Evolutionary conservation across 1,140 invertebrate genomes (phyloP).

Genomic region (Agrypnia vestita): DNA sequence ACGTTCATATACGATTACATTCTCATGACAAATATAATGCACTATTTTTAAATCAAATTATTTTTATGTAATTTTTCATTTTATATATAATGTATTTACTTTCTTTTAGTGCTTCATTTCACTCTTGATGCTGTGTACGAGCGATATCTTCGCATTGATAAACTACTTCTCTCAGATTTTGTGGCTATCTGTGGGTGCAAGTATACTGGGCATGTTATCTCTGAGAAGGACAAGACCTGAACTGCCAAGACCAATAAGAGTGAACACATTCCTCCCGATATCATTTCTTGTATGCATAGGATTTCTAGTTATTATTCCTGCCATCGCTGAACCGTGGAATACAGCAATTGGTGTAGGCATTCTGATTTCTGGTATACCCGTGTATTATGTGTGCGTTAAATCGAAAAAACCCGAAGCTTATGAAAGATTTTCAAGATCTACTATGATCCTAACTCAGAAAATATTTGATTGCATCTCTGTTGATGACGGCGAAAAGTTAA

Average conservation of each 20-base stretch:
- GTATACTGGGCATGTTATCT: constrained; percentile 86
- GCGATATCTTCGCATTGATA: constrained; percentile 82
- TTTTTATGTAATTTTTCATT: no score
- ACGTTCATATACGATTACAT: no score
- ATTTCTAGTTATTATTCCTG: constrained; percentile 88
- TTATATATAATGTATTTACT: not conserved
- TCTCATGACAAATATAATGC: no score
- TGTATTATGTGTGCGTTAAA: constrained; percentile 90
- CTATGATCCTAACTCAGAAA: constrained; percentile 71
- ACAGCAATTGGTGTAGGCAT: constrained; percentile 89
- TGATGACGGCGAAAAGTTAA: constrained; percentile 67
- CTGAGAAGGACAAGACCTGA: constrained; percentile 83
- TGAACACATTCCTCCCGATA: constrained; percentile 86
- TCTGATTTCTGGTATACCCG: constrained; percentile 90
- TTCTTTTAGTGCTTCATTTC: constrained; percentile 80
- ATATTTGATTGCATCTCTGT: constrained; percentile 70
- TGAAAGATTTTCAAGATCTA: constrained; percentile 64
- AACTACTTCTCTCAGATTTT: constrained; percentile 87
- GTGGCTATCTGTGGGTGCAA: constrained; percentile 85
- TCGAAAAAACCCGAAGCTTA: constrained; percentile 84
- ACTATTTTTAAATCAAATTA: no score
- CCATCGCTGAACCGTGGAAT: constrained; percentile 83
- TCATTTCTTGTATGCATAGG: constrained; percentile 88
- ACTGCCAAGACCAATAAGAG: constrained; percentile 85
- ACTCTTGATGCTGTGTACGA: constrained; percentile 80